Base-by-base conservation (phyloP, 2,888 invertebrate species). In the Mythimna lalbum region DNA sequence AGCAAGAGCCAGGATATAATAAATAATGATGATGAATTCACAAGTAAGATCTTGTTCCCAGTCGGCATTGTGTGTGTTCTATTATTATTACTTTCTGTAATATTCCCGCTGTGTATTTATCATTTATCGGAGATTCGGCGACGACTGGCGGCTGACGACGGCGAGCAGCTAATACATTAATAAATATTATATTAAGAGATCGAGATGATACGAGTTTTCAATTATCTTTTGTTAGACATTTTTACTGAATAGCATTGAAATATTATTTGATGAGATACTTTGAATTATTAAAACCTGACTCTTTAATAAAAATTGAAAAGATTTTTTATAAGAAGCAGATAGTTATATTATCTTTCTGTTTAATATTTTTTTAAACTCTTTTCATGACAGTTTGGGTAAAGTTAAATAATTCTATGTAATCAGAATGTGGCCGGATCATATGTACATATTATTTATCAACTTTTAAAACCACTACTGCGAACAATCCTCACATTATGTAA, bases 1-100 rank as follows among this genome's bases (percentile, higher is more conserved):
- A n/a, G n/a, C 47, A 1, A n/a, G 12, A 64, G 43, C 23, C 7
- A n/a, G 23, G 50, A 79, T 55, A 47, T 53, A 62, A 39, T 73
- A 66, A 55, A 66, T 80, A 74, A 75, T 76, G 74, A 63, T 47
- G 50, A 80, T 60, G 63, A 49, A 60, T 56, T 74, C 63, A 76
- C 55, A 52, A 49, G 66, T 33, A 50, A 47, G 12, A 33, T 33
- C 36, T 53, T 21, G 59, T 59, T 49, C 33, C 53, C 49, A n/a
- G 49, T 14, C 65, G 59, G 63, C 66, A 80, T 80, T 74, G 63
- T 66, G 75, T 74, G 66, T 60, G 66, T 21, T 31, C 36, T 56
- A 66, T 74, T 76, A 63, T 66, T 55, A 63, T 66, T 36, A 66
- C 31, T 57, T 27, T 36, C 23, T 60, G 17, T 43, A 55, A 63